Evolutionary conservation across 2,113 vertebrate genomes (phyloP), one percentile per base, ranked within the genome.

Genomic region (Cyprinus carpio): DNA sequence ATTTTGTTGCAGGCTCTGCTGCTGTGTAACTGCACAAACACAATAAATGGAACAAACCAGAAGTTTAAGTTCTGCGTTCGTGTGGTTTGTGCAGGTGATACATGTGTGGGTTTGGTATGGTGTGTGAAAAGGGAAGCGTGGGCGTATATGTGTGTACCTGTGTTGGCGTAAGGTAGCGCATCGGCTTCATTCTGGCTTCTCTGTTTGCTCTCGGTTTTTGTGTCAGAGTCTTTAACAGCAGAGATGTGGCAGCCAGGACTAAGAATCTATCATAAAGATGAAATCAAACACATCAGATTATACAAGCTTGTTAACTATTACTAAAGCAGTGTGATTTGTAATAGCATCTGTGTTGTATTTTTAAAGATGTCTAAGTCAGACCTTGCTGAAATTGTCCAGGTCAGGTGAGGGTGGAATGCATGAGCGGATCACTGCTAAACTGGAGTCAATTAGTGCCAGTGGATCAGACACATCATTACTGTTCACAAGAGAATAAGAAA

Each of bases 381-480:
- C 86, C 85, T 85, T 81, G 54, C 80, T n/a, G 20, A 87, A 84
- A 58, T 71, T 43, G 46, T 89, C 88, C 81, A 81, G 58, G 23
- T 72, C 51, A 3, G 75, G 80, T n/a, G 80, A 75, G 2, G 76
- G 67, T 5, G 67, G 6, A 29, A 27, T 23, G 8, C 34, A 65
- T 12, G 75, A 43, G 40, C 29, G 13, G 18, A 87, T 77, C 0
- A 74, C 85, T 8, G 77, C 83, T 46, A 88, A 83, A 31, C 83
- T 82, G 1, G 72, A 85, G 49, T 87, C 81, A 0, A 89, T 86
- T 16, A 83, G 75, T 9, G 81, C 62, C 16, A 89, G 71, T 1
- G 86, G 88, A 67, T 89, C 88, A 9, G 31, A 40, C 27, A 27
- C 6, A 37, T 87, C 86, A 75, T 18, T 85, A 62, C 88, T 87